Conservation (phyloP, 2,888 invertebrate species). For the Polyommatus icarus region DNA sequence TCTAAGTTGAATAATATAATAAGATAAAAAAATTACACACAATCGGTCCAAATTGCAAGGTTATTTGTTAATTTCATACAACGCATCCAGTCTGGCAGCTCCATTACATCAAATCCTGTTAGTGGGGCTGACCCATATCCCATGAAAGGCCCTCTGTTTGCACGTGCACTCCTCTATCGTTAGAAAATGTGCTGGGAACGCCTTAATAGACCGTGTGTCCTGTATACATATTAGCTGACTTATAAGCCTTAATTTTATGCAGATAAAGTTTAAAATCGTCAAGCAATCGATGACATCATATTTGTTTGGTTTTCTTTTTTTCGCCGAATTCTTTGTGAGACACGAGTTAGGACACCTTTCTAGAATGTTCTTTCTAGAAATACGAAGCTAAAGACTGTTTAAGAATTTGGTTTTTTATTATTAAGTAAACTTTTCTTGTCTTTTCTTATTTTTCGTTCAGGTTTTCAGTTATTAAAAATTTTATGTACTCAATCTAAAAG, state of each 20-base stretch:
- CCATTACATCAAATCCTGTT: conserved; percentile 34
- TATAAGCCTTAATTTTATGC: not conserved
- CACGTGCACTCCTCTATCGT: conserved; percentile 43
- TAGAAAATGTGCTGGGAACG: conserved; percentile 31
- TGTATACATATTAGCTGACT: conserved; percentile 1
- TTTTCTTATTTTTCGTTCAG: too few species aligned
- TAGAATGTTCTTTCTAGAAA: conserved; percentile 11
- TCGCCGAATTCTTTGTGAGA: conserved; percentile 15
- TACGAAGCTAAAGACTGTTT: not conserved
- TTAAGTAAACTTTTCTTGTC: not conserved
- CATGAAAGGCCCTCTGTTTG: conserved; percentile 63
- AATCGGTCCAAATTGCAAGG: too few species aligned
- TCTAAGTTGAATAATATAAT: too few species aligned
- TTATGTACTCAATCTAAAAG: too few species aligned
- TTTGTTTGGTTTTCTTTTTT: conserved; percentile 12
- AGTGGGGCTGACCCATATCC: conserved; percentile 71
- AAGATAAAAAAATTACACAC: too few species aligned
- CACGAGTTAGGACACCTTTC: conserved; percentile 6
- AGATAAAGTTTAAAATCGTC: not conserved
- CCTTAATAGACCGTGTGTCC: conserved; percentile 32
- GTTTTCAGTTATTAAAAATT: too few species aligned
- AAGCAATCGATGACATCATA: conserved; percentile 11
- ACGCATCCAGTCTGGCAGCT: not conserved
- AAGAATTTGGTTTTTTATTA: not conserved
- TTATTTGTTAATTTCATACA: not conserved